Conservation (phyloP, 2,888 invertebrate genomes). For the Phymatocera aterrima region DNA sequence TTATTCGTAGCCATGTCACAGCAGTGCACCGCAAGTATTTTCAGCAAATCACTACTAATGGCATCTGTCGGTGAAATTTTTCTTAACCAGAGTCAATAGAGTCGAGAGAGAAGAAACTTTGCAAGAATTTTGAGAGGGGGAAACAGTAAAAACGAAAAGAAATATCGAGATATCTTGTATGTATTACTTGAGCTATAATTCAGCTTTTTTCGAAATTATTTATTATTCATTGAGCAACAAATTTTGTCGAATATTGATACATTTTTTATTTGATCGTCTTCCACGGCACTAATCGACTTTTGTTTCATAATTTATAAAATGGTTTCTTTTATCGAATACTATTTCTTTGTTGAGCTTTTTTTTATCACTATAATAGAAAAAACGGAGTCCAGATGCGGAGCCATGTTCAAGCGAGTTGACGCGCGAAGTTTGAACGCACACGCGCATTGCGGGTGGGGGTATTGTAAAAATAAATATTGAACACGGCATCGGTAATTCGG, state of each 20-base stretch:
- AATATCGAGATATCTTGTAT: background rate
- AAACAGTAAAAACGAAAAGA: background rate
- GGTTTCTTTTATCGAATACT: conserved; percentile 13
- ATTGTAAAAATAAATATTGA: no score
- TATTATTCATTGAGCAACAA: conserved; percentile 29
- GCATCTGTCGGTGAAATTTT: conserved; percentile 60
- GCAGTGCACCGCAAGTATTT: conserved; percentile 51
- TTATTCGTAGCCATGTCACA: conserved; percentile 81
- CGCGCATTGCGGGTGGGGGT: no score
- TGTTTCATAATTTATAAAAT: conserved; percentile 37
- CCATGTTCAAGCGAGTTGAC: no score
- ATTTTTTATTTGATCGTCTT: conserved; percentile 33
- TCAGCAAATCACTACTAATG: conserved; percentile 52
- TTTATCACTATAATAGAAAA: background rate
- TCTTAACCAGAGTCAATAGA: conserved; percentile 32
- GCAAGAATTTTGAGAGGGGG: conserved; percentile 3
- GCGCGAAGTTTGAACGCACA: no score
- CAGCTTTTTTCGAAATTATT: background rate
- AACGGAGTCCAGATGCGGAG: no score
- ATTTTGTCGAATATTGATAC: conserved; percentile 38
- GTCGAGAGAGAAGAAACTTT: background rate
- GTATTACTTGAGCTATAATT: background rate
- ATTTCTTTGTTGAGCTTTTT: conserved; percentile 30
- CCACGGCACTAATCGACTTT: conserved; percentile 42
- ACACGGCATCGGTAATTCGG: no score